Conservation (phyloP, 92 coral and sea anemone genomes). For the Pocillopora grandis region DNA sequence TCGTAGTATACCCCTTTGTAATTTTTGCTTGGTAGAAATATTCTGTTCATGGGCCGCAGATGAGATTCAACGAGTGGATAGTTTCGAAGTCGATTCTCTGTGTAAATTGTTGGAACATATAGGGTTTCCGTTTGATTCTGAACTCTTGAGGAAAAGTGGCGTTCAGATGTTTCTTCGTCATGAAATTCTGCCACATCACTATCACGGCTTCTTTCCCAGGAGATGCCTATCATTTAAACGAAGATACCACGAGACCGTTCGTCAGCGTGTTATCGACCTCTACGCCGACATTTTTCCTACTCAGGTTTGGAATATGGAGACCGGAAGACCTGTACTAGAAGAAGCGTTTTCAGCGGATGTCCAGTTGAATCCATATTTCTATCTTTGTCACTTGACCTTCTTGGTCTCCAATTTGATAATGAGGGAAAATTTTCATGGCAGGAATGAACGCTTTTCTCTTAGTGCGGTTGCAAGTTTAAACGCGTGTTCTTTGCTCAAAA, state of each 20-base stretch:
- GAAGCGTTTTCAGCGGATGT: not conserved
- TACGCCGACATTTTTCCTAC: not conserved
- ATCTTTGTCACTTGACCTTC: not conserved
- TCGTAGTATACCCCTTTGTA: too few relatives aligned
- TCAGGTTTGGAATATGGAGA: constrained; percentile 3
- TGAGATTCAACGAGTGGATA: not conserved
- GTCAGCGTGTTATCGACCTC: not conserved
- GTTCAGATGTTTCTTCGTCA: too few relatives aligned
- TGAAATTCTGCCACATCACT: too few relatives aligned
- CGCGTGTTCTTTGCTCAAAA: not conserved
- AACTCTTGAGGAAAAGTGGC: not conserved
- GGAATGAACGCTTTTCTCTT: too few relatives aligned
- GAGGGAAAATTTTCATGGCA: too few relatives aligned
- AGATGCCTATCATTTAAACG: not conserved
- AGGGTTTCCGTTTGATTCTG: not conserved
- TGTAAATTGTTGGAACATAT: not conserved
- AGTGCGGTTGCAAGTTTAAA: not conserved
- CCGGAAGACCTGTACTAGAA: not conserved
- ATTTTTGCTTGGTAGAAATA: not conserved
- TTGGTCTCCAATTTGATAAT: too few relatives aligned
- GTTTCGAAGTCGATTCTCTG: not conserved
- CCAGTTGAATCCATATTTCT: not conserved
- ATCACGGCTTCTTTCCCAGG: not conserved
- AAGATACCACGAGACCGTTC: not conserved
- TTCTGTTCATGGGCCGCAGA: constrained; percentile 8